Conservation (phyloP, 2,113 vertebrate species). For the Cinclus mexicanus region DNA sequence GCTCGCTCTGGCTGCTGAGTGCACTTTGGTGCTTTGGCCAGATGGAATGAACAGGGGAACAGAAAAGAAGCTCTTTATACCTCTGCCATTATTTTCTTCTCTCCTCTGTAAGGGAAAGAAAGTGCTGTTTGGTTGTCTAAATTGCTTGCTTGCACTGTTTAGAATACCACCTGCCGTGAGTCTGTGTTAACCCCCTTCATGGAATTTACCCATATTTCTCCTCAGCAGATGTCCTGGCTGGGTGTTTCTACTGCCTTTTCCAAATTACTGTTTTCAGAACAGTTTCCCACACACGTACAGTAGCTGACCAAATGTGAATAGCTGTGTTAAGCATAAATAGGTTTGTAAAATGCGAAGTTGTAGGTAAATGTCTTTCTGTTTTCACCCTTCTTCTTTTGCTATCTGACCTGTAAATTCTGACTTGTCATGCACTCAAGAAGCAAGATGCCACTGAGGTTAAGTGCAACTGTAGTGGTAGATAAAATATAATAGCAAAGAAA, state of each 20-base stretch:
- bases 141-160: not conserved
- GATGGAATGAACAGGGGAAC: not conserved
- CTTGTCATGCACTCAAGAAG: not conserved
- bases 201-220: not conserved
- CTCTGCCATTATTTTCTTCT: not conserved
- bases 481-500: not conserved
- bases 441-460: not conserved
- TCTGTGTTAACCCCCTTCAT: not conserved
- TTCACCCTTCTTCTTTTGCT: not conserved
- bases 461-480: not conserved
- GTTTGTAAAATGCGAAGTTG: not conserved
- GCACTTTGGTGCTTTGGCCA: not conserved
- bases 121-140: not conserved
- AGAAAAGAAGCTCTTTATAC: not conserved
- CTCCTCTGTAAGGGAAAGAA: not conserved
- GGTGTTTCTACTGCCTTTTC: not conserved
- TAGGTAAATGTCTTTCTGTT: not conserved
- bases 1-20: not conserved
- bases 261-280: not conserved
- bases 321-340: not conserved
- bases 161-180: not conserved
- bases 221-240: not conserved
- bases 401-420: not conserved
- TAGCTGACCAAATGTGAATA: conserved; percentile 12
- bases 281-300: not conserved